Conservation (phyloP, 2,888 invertebrate species). For the Ormyrus nitidulus region DNA sequence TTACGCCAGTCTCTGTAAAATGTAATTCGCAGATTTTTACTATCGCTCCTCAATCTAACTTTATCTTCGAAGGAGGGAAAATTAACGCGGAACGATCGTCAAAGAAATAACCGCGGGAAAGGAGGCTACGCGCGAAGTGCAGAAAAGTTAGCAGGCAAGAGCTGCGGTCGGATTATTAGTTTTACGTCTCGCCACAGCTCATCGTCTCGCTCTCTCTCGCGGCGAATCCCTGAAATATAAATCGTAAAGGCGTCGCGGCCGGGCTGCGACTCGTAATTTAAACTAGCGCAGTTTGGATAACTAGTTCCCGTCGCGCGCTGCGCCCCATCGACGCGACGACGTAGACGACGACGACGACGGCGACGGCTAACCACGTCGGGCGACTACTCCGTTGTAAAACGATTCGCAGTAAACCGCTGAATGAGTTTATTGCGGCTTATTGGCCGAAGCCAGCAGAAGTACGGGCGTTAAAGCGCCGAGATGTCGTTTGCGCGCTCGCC, state of each 20-base stretch:
- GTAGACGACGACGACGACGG: conserved; percentile 59
- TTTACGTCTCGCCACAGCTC: conserved; percentile 44
- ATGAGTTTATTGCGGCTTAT: conserved; percentile 76
- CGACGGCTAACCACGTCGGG: too few relatives aligned
- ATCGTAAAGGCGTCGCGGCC: conserved; percentile 63
- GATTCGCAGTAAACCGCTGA: conserved; percentile 73
- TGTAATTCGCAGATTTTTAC: background rate
- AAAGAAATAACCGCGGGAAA: conserved; percentile 11
- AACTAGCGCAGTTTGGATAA: conserved; percentile 74
- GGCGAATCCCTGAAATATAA: conserved; percentile 67
- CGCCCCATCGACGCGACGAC: conserved; percentile 53
- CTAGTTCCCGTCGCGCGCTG: conserved; percentile 66
- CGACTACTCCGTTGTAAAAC: conserved; percentile 73
- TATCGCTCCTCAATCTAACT: conserved; percentile 1
- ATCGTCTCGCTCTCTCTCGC: conserved; percentile 1
- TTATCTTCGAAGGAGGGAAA: conserved; percentile 7
- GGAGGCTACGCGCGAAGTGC: background rate
- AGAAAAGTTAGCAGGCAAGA: background rate
- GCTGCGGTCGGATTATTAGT: conserved; percentile 33
- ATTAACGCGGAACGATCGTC: conserved; percentile 32
- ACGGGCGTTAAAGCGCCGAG: conserved; percentile 60
- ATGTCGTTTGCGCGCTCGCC: conserved; percentile 60
- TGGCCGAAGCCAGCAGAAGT: conserved; percentile 64
- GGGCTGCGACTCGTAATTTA: conserved; percentile 70
- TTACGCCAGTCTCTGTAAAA: background rate